These are phyloP conservation scores for Hormaphis cornu DNA, from an alignment of 1,140 invertebrate genomes.

Conservation along the genomic window DNA sequence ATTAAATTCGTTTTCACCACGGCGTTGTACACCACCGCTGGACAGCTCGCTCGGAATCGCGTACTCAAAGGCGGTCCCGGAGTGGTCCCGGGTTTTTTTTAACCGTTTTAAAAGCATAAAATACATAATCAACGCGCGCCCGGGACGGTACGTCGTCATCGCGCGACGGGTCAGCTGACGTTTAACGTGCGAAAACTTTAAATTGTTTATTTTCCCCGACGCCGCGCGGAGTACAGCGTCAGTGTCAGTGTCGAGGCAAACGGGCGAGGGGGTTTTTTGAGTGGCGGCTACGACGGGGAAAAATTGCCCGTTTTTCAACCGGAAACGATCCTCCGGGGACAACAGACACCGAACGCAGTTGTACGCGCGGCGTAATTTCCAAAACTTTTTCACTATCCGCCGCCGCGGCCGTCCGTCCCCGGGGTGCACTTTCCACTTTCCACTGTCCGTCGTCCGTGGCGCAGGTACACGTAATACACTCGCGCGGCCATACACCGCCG, in stretches of 20 bases:
- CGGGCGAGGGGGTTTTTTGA: neutral
- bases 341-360: neutral
- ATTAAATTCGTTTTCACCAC: no score
- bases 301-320: slow-evolving; percentile 31
- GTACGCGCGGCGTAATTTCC: slow-evolving; percentile 19
- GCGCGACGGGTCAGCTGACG: slow-evolving; percentile 1
- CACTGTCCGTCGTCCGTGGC: neutral
- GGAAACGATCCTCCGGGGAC: slow-evolving; percentile 20
- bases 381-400: neutral
- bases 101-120: no score
- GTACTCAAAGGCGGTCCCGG: no score
- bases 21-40: no score
- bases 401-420: neutral
- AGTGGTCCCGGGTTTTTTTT: no score
- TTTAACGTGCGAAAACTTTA: slow-evolving; percentile 13
- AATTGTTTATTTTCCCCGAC: neutral
- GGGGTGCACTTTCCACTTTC: slow-evolving; percentile 21
- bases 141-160: neutral
- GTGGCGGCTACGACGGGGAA: neutral
- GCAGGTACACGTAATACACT: neutral
- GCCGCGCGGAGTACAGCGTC: neutral
- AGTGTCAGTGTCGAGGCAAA: no score
- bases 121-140: neutral
- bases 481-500: neutral
- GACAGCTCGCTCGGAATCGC: no score